A percentile compares a stretch with the other conserved stretches of the same genome.
Conservation (phyloP, 2,888 invertebrate genomes). For the Alviniconcha strummeri region DNA sequence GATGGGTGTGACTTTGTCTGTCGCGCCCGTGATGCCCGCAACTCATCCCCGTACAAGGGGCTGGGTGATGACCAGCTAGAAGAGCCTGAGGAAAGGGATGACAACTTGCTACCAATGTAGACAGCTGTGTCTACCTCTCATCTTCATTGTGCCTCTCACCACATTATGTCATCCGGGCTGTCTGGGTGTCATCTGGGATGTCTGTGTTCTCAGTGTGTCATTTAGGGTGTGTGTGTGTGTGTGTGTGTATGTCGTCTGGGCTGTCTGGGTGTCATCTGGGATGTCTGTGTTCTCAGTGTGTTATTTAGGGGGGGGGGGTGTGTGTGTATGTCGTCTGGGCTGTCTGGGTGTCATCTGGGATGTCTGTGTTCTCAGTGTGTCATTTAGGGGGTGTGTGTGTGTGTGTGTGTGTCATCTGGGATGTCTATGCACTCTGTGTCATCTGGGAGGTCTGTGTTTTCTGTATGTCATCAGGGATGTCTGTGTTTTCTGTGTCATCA, state of each 20-base stretch:
- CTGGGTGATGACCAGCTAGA: slow-evolving; percentile 70
- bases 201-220: not conserved
- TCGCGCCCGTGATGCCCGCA: slow-evolving; percentile 60
- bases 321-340: too few species aligned
- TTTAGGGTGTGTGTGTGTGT: not conserved
- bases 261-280: not conserved
- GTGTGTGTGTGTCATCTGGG: too few species aligned
- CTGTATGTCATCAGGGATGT: too few species aligned
- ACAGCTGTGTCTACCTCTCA: not conserved
- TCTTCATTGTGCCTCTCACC: slow-evolving; percentile 11
- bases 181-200: not conserved
- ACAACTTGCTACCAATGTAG: slow-evolving; percentile 71
- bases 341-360: too few species aligned
- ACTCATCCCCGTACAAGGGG: slow-evolving; percentile 67
- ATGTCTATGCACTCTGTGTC: too few species aligned
- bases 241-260: not conserved
- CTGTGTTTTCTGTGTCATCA: too few species aligned
- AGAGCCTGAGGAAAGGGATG: slow-evolving; percentile 64
- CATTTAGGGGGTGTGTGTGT: too few species aligned
- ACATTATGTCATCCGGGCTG: not conserved
- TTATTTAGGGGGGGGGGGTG: too few species aligned
- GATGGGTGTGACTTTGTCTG: slow-evolving; percentile 73
- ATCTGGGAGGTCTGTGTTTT: too few species aligned
- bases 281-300: not conserved
- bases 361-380: too few species aligned